Conservation (phyloP, 2,113 vertebrate species). For the Melanerpes formicivorus region DNA sequence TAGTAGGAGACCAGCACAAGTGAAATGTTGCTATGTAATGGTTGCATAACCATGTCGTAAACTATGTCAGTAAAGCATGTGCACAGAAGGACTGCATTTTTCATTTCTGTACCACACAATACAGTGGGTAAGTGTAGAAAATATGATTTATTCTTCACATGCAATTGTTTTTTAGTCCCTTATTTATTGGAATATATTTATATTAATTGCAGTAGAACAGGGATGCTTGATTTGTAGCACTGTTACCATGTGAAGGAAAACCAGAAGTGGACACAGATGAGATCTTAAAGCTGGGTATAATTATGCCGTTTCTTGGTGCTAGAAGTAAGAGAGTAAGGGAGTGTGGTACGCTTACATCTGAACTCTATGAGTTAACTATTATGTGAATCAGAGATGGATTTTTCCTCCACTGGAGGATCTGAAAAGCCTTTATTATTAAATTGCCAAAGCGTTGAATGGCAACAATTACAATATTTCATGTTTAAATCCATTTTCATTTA, state of each 20-base stretch:
- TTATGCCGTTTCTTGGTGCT: background rate
- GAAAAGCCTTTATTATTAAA: slow-evolving; percentile 41
- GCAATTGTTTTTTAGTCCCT: background rate
- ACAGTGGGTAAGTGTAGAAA: background rate
- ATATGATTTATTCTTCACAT: fast-evolving
- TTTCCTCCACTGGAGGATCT: background rate
- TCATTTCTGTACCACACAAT: background rate
- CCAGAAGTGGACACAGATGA: background rate
- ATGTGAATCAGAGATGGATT: slow-evolving; percentile 44
- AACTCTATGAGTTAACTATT: slow-evolving; percentile 14
- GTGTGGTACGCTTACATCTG: background rate
- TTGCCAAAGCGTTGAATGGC: slow-evolving; percentile 62
- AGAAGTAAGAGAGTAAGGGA: background rate
- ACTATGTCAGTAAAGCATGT: background rate
- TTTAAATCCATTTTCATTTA: slow-evolving; percentile 75
- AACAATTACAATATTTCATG: slow-evolving; percentile 61
- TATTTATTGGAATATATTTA: slow-evolving; percentile 13
- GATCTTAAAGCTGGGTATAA: background rate
- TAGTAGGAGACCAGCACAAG: background rate
- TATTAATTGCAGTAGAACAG: background rate
- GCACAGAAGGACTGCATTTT: background rate
- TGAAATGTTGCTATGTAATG: background rate
- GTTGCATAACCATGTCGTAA: background rate
- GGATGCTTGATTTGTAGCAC: background rate
- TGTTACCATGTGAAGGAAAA: background rate